Conservation (phyloP, 2,888 invertebrate genomes). For the Calliscelio sp. region DNA sequence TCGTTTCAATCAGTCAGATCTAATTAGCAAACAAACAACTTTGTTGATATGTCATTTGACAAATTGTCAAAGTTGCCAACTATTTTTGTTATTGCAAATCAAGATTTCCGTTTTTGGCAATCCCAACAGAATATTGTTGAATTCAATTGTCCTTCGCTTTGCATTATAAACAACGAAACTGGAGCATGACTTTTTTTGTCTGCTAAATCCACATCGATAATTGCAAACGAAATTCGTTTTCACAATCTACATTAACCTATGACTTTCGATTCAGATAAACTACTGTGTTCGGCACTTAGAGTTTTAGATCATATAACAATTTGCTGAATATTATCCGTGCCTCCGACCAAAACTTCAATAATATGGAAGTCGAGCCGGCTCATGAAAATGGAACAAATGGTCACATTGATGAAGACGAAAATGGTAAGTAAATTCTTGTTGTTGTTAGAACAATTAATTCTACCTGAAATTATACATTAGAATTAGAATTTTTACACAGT, state of each 20-base stretch:
- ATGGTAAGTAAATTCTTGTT: slow-evolving; percentile 5
- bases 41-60: not conserved
- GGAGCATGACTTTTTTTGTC: slow-evolving; percentile 21
- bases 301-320: slow-evolving; percentile 48
- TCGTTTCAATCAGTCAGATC: too few relatives aligned
- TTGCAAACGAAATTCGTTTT: slow-evolving; percentile 36
- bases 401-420: slow-evolving; percentile 7
- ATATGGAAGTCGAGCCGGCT: slow-evolving; percentile 29
- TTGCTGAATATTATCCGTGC: slow-evolving; percentile 23
- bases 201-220: slow-evolving; percentile 21
- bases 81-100: not conserved
- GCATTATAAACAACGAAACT: slow-evolving; percentile 3
- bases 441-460: not conserved
- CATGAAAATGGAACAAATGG: slow-evolving; percentile 44
- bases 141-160: not conserved
- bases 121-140: not conserved
- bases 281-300: slow-evolving; percentile 34
- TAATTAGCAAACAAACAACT: not conserved
- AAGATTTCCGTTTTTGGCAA: not conserved
- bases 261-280: slow-evolving; percentile 55
- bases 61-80: not conserved
- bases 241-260: slow-evolving; percentile 60
- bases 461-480: not conserved
- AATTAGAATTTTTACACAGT: too few relatives aligned
- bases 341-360: slow-evolving; percentile 29